These are phyloP conservation scores for Notamacropus eugenii DNA, from an alignment of 2,797 vertebrate species.

Conservation along the genomic window DNA sequence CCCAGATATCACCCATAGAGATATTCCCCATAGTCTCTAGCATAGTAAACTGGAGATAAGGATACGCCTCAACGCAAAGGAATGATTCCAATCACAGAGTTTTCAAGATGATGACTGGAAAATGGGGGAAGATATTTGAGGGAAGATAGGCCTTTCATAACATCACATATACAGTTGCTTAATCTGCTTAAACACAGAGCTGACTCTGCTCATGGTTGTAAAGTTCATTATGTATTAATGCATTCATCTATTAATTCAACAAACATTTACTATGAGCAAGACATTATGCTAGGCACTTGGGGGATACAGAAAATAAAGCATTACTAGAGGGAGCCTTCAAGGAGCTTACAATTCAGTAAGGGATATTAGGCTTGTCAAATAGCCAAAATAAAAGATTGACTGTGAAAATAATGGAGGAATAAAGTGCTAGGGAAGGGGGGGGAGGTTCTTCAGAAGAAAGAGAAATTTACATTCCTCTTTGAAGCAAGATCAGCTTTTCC, in stretches of 20 bases:
- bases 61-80: background rate
- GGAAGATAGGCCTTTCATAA: background rate
- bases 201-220: background rate
- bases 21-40: background rate
- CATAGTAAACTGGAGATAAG: background rate
- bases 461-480: background rate
- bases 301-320: background rate
- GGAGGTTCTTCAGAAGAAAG: background rate
- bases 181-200: background rate
- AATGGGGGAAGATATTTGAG: background rate
- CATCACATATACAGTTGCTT: background rate
- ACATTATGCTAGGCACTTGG: background rate
- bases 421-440: background rate
- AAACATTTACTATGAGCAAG: background rate
- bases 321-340: background rate
- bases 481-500: background rate
- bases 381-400: background rate
- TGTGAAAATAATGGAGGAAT: background rate
- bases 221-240: background rate
- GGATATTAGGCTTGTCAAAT: background rate
- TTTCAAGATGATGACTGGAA: background rate
- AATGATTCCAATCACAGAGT: background rate
- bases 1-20: background rate
- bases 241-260: background rate
- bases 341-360: background rate